Conservation (phyloP, 2,797 vertebrate species). For the Poecilia wingei region DNA sequence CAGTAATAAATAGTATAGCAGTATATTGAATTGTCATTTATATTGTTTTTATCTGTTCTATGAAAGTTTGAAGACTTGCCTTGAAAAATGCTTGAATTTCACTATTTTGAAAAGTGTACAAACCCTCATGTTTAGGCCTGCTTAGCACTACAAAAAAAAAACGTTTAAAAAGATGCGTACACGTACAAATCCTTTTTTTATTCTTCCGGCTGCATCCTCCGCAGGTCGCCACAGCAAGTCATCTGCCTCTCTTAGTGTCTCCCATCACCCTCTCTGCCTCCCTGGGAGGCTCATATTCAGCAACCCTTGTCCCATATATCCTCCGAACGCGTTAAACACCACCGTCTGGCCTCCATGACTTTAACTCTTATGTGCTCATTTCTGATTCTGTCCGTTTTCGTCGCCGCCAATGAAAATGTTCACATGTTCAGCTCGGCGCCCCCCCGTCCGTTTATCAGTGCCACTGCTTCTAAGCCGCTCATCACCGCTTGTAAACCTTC, state of each 20-base stretch:
- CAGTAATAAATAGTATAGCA: no score
- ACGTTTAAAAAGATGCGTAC: neutral
- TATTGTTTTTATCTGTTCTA: no score
- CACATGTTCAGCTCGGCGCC: neutral
- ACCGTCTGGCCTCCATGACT: neutral
- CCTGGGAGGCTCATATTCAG: neutral
- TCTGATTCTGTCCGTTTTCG: neutral
- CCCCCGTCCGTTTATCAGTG: neutral
- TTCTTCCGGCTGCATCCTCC: neutral
- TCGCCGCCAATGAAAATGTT: neutral
- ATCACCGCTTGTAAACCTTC: neutral
- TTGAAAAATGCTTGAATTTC: no score
- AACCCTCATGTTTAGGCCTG: neutral
- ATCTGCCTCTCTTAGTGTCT: neutral
- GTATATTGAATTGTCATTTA: no score
- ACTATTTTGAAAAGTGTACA: no score
- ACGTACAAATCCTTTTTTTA: neutral
- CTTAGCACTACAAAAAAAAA: neutral
- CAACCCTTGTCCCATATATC: neutral
- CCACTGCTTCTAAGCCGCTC: neutral
- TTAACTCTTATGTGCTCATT: neutral
- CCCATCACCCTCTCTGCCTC: neutral
- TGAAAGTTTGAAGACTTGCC: no score
- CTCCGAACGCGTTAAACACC: no score
- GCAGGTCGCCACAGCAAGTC: neutral